phyloP scores from a whole-genome alignment of 2,888 invertebrate species.

The Ornithoptera alexandrae region DNA sequence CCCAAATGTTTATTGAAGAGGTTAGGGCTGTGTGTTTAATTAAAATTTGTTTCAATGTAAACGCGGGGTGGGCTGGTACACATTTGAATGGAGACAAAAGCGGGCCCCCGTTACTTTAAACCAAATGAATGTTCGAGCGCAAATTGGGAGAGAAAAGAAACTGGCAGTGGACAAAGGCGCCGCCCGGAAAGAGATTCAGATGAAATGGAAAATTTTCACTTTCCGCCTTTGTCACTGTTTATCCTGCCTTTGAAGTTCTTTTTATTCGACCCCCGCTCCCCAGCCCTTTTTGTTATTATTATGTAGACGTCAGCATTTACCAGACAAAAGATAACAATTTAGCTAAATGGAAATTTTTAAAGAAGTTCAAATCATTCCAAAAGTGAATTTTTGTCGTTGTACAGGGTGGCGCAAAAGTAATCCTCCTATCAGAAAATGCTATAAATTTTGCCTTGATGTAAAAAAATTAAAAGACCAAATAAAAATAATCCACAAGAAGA shows the following conservation, averaged over 20 bases:
- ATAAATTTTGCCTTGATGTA: too few species aligned
- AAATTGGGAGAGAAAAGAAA: slow-evolving; percentile 17
- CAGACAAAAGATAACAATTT: not conserved
- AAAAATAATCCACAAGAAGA: too few species aligned
- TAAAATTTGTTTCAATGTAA: too few species aligned
- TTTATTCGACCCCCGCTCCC: slow-evolving; percentile 1
- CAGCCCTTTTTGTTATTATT: slow-evolving; percentile 11
- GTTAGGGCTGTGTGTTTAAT: too few species aligned
- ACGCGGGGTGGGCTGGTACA: too few species aligned
- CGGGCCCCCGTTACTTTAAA: slow-evolving; percentile 18
- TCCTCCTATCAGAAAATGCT: too few species aligned
- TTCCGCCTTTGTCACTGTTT: slow-evolving; percentile 17
- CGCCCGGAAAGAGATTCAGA: slow-evolving; percentile 15
- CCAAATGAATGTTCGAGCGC: slow-evolving; percentile 24
- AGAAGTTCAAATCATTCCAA: too few species aligned
- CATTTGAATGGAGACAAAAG: slow-evolving; percentile 5
- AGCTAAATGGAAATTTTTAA: not conserved
- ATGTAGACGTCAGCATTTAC: not conserved
- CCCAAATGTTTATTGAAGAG: too few species aligned
- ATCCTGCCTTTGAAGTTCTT: slow-evolving; percentile 14
- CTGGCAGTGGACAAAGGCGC: slow-evolving; percentile 19
- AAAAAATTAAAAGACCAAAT: too few species aligned
- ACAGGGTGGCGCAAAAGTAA: too few species aligned
- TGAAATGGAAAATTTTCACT: slow-evolving; percentile 27
- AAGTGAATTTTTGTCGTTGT: too few species aligned